Evolutionary conservation across 2,888 invertebrate genomes (phyloP).

Genomic region (Eudemis profundana): DNA sequence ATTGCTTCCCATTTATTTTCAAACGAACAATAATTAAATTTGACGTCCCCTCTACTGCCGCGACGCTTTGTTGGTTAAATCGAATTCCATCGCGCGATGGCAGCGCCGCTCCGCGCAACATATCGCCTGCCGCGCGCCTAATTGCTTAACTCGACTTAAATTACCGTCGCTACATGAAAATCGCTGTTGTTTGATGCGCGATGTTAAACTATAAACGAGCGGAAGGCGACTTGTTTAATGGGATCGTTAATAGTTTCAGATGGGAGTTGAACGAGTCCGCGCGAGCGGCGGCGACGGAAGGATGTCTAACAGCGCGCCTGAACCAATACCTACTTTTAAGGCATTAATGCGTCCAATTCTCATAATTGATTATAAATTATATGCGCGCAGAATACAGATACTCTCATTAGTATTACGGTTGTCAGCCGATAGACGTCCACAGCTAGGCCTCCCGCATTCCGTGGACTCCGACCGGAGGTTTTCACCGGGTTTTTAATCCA

Average conservation of each 20-base stretch:
- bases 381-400: too few relatives aligned
- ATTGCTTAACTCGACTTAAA: conserved; percentile 24
- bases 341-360: too few relatives aligned
- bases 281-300: conserved; percentile 5
- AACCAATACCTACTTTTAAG: too few relatives aligned
- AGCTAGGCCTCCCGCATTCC: too few relatives aligned
- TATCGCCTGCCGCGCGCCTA: conserved; percentile 2
- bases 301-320: too few relatives aligned
- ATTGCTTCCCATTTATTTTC: conserved; percentile 36
- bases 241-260: conserved; percentile 29
- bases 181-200: conserved; percentile 28
- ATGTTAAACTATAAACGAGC: conserved; percentile 33
- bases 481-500: too few relatives aligned
- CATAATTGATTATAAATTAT: too few relatives aligned
- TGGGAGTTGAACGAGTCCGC: conserved; percentile 21
- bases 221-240: conserved; percentile 26
- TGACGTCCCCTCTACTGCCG: neutral
- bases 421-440: too few relatives aligned
- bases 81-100: neutral
- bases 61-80: conserved; percentile 14
- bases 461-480: too few relatives aligned
- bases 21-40: conserved; percentile 29
- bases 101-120: neutral
- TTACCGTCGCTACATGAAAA: conserved; percentile 25
- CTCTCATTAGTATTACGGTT: too few relatives aligned